Percentiles rank a stretch among this genome's conserved stretches.
Conservation (phyloP, 2,888 invertebrate species). For the Limnephilus rhombicus region DNA sequence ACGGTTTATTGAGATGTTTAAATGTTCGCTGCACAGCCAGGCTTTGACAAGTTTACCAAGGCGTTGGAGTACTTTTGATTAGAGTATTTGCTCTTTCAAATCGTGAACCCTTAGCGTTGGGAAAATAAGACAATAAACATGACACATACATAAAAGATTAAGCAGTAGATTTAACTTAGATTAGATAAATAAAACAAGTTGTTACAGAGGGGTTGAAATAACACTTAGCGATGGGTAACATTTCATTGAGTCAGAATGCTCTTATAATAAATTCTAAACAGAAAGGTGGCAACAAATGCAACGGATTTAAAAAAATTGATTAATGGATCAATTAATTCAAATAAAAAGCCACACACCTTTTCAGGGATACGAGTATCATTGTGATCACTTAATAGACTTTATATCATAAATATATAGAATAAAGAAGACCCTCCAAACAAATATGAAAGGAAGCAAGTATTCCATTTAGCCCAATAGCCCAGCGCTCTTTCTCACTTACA, state of each 20-base stretch:
- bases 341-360: too few species aligned
- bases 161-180: neutral
- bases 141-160: neutral
- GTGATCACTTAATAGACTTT: too few species aligned
- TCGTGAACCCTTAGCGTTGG: neutral
- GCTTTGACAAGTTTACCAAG: neutral
- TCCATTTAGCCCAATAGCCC: too few species aligned
- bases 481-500: too few species aligned
- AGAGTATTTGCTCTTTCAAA: neutral
- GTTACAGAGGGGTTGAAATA: neutral
- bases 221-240: neutral
- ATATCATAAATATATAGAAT: too few species aligned
- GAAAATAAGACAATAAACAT: neutral
- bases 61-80: neutral
- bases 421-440: too few species aligned
- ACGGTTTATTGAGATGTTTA: neutral
- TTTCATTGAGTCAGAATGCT: neutral
- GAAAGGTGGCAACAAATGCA: neutral
- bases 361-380: too few species aligned
- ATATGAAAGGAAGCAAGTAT: too few species aligned
- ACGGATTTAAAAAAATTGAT: too few species aligned
- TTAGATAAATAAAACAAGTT: neutral
- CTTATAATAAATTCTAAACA: neutral
- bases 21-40: neutral
- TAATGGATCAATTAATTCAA: too few species aligned